Percentiles rank a stretch among this genome's conserved stretches.
These are phyloP conservation scores for Diachasma alloeum DNA, from an alignment of 1,140 invertebrate genomes.

Conservation along the genomic window DNA sequence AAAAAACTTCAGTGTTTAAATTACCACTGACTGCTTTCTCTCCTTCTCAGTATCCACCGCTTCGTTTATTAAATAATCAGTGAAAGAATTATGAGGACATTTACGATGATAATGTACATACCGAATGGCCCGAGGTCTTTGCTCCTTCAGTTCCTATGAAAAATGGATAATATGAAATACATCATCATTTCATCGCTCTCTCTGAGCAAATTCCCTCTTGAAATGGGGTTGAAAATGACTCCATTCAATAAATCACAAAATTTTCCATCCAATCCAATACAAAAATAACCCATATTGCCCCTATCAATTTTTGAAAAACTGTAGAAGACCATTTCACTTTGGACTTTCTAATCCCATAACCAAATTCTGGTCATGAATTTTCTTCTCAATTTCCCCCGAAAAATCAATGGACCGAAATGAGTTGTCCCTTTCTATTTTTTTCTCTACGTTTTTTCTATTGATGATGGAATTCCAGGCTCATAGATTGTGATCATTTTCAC, in stretches of 20 bases:
- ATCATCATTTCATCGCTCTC: not conserved
- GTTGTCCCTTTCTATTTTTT: too few species aligned
- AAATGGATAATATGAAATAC: not conserved
- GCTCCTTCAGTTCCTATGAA: not conserved
- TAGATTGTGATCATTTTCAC: not conserved
- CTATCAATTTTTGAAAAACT: too few species aligned
- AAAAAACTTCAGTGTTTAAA: not conserved
- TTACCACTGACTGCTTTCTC: not conserved
- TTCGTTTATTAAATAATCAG: not conserved
- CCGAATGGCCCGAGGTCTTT: not conserved
- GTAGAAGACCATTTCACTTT: too few species aligned
- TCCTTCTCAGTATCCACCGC: not conserved
- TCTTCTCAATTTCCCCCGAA: not conserved
- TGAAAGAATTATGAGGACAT: not conserved
- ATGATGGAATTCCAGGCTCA: too few species aligned
- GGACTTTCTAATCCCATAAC: too few species aligned
- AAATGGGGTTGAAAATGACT: too few species aligned
- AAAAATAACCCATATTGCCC: too few species aligned
- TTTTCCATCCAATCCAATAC: too few species aligned
- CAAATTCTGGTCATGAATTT: too few species aligned
- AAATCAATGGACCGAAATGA: not conserved
- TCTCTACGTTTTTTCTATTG: too few species aligned
- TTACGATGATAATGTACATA: conserved; percentile 2
- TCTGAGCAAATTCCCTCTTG: too few species aligned
- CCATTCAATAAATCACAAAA: too few species aligned